Evolutionary conservation across 2,113 vertebrate species (phyloP).

Genomic region (Chroicocephalus ridibundus): DNA sequence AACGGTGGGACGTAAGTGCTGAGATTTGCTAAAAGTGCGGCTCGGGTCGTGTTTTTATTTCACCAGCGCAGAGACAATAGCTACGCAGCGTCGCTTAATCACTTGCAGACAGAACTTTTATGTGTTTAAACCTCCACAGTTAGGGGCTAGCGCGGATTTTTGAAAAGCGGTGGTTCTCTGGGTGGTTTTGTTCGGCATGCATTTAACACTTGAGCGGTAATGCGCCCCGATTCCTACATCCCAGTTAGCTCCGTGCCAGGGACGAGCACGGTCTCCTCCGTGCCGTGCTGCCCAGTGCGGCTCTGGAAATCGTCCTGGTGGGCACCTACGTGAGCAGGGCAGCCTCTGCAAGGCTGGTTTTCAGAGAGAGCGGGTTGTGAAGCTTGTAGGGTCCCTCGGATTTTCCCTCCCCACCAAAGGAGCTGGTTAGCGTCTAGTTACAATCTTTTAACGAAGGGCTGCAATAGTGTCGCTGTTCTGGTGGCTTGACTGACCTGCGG

Average conservation of each 20-base stretch:
- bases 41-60: conserved; percentile 58
- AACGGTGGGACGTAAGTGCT: background rate
- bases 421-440: background rate
- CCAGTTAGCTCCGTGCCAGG: background rate
- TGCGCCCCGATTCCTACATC: background rate
- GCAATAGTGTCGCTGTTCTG: background rate
- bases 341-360: background rate
- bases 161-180: background rate
- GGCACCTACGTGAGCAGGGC: background rate
- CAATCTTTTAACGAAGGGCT: background rate
- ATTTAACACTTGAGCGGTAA: background rate
- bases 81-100: conserved; percentile 58
- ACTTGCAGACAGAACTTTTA: conserved; percentile 68
- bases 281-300: background rate
- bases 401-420: background rate
- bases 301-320: background rate
- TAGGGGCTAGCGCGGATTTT: background rate
- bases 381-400: background rate
- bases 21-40: conserved; percentile 10
- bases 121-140: conserved; percentile 20
- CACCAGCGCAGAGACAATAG: conserved; percentile 32
- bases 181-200: background rate
- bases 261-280: background rate
- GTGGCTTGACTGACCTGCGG: background rate
- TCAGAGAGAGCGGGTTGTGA: background rate